Evolutionary conservation across 1,140 invertebrate species (phyloP), one percentile per base, ranked within the genome.

Genomic region (Doryteuthis pealeii): DNA sequence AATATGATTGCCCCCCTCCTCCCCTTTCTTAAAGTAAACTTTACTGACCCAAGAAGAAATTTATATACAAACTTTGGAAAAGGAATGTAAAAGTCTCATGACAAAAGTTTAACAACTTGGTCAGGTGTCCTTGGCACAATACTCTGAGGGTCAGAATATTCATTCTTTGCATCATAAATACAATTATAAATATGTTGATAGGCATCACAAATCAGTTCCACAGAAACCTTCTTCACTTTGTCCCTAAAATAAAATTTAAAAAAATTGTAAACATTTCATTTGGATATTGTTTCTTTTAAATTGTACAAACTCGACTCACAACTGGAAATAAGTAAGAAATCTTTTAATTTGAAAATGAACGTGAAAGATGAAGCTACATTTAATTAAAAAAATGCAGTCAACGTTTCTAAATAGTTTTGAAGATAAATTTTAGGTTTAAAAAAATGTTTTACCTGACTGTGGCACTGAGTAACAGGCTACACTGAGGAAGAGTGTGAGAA

Each of bases 121-220:
- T 94, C 92, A 5, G 95, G 94, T 31, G 91, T 92, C 84, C 92
- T 90, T 35, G 91, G 89, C 66, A 96, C 92, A 77, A 96, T 90
- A 76, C 87, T 83, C 49, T 90, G 85, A 10, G 93, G 91, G 86
- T 94, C 92, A 81, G 91, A 88, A 87, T 97, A 97, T 28, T 91
- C 89, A 90, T 95, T 95, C 33, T 86, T 88, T 8, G 93, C 91
- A 86, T 94, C 90, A 81, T 93, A 90, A 31, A 96, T 92, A 72
- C 92, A 91, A 68, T 92, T 90, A 87, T 95, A 94, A 2, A 98
- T 90, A 87, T 96, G 93, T 78, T 92, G 92, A 85, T 98, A 98
- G 80, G 96, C 95, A 45, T 94, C 92, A 75, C 93, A 91, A 72
- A 98, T 92, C 0, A 97, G 92, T 88, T 95, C 93, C 85, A 94